Base-by-base conservation (phyloP, 2,113 vertebrate genomes). In the Oncorhynchus gorbuscha region DNA sequence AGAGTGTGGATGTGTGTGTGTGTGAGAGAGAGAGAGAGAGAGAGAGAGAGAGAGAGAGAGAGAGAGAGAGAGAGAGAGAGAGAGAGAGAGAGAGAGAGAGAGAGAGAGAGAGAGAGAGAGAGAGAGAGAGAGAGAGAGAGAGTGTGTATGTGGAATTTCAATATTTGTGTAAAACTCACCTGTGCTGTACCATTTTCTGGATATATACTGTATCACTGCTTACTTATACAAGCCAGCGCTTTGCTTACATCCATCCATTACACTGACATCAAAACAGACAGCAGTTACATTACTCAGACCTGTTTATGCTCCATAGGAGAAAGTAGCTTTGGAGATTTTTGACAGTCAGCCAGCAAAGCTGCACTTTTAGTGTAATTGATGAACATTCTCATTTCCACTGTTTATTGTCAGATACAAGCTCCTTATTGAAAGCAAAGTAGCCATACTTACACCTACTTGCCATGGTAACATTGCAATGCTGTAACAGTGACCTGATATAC, bases 301-400 rank as follows among this genome's bases (percentile, higher is more conserved):
- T 72, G 69, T 82, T 76, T 83, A 77, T 62, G 78, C 69, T 77
- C n/a, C 71, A 66, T 51, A 55, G 67, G 58, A 55, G 58, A 73
- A 55, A 73, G 55, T 14, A 49, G 66, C 39, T 65, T 28, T 48
- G 59, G 45, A 69, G 28, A 22, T 28, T 12, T 77, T 49, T 77
- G 73, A 77, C 59, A 69, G 69, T 45, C 69, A 69, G 61, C 69
- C 62, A 62, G 61, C 69, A 68, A 67, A 68, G 26, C 61, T 49
- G 26, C 51, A 22, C 13, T 49, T 78, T 73, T 78, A 80, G 73
- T 72, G 71, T 84, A 75, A 86, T 71, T 72, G 76, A 85, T 80
- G 62, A 59, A 72, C 76, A 69, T 76, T 84, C 81, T 78, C 69
- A 74, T 79, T 82, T 72, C 26, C 7, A 28, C 16, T 77, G 45